A percentile compares a stretch with the other conserved stretches of the same genome.
These are phyloP conservation scores for Heloderma charlesbogerti DNA, from an alignment of 2,113 vertebrate species.

Conservation along the genomic window DNA sequence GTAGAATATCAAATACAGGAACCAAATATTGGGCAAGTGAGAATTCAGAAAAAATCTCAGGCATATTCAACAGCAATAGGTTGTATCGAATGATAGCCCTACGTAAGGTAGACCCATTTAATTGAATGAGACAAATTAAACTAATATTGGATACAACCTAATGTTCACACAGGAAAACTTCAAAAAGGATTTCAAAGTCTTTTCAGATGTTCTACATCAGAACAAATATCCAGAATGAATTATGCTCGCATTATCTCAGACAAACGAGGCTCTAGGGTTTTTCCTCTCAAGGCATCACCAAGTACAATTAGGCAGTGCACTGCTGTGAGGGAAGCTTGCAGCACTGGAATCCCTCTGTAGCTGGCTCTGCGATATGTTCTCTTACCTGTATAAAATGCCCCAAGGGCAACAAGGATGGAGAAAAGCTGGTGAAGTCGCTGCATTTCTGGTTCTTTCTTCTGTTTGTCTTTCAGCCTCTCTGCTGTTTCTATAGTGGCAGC, in stretches of 20 bases:
- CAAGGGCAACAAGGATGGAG: neutral
- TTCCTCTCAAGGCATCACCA: neutral
- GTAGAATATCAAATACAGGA: neutral
- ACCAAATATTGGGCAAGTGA: neutral
- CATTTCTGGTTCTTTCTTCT: neutral
- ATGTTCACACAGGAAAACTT: neutral
- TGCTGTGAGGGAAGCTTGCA: neutral
- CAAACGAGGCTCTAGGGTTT: neutral
- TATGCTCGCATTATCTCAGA: neutral
- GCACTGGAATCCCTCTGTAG: neutral
- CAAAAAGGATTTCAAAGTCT: neutral
- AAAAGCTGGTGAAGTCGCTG: neutral
- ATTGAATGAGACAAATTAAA: too few species aligned
- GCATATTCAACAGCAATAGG: neutral
- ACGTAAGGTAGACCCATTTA: too few species aligned
- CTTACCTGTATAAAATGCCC: slow-evolving; percentile 22
- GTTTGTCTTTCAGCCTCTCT: neutral
- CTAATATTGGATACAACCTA: too few species aligned
- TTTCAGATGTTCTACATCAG: neutral
- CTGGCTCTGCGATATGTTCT: neutral
- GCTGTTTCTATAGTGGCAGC: neutral
- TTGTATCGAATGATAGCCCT: too few species aligned
- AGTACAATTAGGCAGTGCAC: too few species aligned
- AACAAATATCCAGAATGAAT: neutral
- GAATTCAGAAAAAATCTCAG: neutral